phyloP scores from a whole-genome alignment of 2,113 vertebrate species.

The Psephotus haematonotus region DNA sequence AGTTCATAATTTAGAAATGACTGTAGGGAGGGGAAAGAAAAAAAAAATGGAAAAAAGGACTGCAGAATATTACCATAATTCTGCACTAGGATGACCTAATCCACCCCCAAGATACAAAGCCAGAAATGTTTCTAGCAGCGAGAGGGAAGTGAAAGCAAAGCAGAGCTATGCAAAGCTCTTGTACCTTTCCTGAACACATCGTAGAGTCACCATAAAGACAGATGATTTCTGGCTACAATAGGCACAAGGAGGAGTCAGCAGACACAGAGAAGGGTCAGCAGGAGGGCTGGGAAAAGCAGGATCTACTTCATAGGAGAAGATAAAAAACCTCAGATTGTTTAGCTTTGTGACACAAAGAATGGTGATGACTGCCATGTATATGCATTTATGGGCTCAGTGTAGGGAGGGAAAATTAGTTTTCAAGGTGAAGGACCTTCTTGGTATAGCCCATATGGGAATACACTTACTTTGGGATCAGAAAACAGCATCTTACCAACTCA shows the following conservation, averaged over 20 bases:
- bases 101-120: not conserved
- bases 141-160: not conserved
- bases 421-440: not conserved
- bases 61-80: not conserved
- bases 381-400: not conserved
- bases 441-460: not conserved
- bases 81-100: not conserved
- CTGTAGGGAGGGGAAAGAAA: not conserved
- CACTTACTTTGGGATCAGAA: not conserved
- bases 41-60: not conserved
- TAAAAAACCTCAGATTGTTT: not conserved
- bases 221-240: not conserved
- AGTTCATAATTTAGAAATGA: not conserved
- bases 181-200: not conserved
- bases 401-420: not conserved
- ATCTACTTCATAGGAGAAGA: not conserved
- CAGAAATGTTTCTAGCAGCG: not conserved
- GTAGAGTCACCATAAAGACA: not conserved
- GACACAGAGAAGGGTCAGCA: not conserved
- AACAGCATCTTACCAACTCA: not conserved
- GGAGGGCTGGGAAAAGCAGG: not conserved
- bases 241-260: not conserved
- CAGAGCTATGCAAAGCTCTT: not conserved
- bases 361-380: not conserved
- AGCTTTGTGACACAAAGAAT: not conserved